Base-by-base conservation (phyloP, 2,888 invertebrate genomes). In the Acronicta psi region DNA sequence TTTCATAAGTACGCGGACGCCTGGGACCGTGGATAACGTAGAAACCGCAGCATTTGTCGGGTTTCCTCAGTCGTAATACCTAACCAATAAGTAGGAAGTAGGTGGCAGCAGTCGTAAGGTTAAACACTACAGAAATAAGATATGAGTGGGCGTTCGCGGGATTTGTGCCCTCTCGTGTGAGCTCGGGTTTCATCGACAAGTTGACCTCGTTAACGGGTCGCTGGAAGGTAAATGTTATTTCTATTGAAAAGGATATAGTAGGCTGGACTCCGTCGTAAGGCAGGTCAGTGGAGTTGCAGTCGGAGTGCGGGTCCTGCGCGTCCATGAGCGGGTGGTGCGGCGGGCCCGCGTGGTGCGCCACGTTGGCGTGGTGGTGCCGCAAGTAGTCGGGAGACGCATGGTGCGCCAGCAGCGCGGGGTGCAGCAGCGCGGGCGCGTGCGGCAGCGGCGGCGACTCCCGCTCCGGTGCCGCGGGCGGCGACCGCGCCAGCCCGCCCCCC, bases 251-350 rank as follows among this genome's bases (percentile, higher is more conserved):
- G 97, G 98, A 98, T 97, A 98, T 98, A 96, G 98, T 97, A 96
- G 98, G 98, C 95, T 97, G 97, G 95, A 97, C 96, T 91, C 98
- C 98, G 92, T 98, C 98, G 95, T 97, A 98, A 86, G 96, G 96
- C 94, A 97, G 97, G 93, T 98, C 98, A 69, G 96, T 98, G 83
- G 98, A 97, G 95, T 98, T 98, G 95, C 98, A 98, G 95, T 98
- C 98, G 77, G 98, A 98, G 89, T 96, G 97, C 69, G 97, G 96
- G 91, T 98, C 98, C 85, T 97, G 97, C 87, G 96, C 95, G 94
- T 98, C 98, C 96, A 97, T 96, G 96, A 95, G 97, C 95, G 96
- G 96, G 95, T 85, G 96, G 94, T 83, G 95, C 51, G 91, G 97
- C 83, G 96, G 96, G 90, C 96, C 97, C 92, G 96, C 96, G 96